These are phyloP conservation scores for Ancistrus triradiatus DNA, from an alignment of 2,113 vertebrate species.

Conservation along the genomic window DNA sequence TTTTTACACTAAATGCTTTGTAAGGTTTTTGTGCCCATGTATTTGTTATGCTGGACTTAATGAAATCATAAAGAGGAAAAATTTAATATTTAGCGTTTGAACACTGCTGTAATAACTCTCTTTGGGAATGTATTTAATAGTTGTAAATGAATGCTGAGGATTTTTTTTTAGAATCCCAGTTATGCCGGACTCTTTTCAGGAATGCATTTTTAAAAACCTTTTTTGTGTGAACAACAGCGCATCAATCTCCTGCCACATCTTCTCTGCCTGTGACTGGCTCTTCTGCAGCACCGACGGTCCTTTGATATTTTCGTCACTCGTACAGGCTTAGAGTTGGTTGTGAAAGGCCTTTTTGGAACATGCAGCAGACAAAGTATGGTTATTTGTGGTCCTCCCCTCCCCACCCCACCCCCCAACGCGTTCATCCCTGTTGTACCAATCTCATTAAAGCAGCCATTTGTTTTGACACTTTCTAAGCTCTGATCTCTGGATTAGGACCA, in stretches of 20 bases:
- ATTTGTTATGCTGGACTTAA: constrained; percentile 1
- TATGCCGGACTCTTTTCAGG: constrained; percentile 45
- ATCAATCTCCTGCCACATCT: constrained; percentile 59
- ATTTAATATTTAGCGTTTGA: constrained; percentile 38
- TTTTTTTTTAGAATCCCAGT: constrained; percentile 39
- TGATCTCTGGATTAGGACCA: constrained; percentile 79
- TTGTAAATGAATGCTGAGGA: constrained; percentile 9
- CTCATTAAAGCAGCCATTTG: constrained; percentile 78
- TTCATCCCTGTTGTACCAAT: constrained; percentile 69
- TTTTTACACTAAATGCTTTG: too few relatives aligned
- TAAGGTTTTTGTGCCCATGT: too few relatives aligned
- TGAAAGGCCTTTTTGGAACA: constrained; percentile 75
- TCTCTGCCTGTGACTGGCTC: constrained; percentile 59
- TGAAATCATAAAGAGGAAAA: constrained; percentile 10
- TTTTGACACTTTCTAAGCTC: constrained; percentile 80
- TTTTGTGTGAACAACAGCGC: constrained; percentile 54
- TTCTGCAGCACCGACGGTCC: constrained; percentile 59
- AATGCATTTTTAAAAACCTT: constrained; percentile 44
- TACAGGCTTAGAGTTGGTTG: constrained; percentile 66
- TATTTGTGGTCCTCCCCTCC: constrained; percentile 50
- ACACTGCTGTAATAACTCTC: not conserved
- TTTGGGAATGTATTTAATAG: not conserved
- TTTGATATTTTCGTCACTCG: constrained; percentile 61
- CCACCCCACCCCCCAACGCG: constrained; percentile 46
- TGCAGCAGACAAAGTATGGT: constrained; percentile 61